Evolutionary conservation across 2,113 vertebrate genomes (phyloP).

Genomic region (Nothobranchius kuhntae): DNA sequence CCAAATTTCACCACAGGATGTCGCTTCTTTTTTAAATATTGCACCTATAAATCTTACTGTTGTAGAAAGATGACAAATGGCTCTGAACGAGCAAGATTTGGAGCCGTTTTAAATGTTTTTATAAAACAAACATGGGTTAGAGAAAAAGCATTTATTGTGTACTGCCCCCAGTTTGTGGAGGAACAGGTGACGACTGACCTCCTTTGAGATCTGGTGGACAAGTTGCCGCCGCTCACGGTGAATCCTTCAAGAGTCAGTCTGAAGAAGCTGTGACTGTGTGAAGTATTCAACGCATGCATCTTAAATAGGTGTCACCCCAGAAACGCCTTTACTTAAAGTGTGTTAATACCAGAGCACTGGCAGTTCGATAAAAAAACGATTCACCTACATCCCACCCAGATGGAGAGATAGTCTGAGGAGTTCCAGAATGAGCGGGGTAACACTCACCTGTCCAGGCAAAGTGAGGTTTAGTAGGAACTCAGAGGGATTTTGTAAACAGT

Average conservation of each 20-base stretch:
- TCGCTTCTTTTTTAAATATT: too few species aligned
- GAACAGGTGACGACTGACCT: conserved; percentile 77
- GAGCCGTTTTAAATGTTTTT: neutral
- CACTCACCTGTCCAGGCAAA: conserved; percentile 72
- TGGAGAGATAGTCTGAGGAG: neutral
- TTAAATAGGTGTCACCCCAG: conserved; percentile 17
- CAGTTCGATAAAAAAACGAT: neutral
- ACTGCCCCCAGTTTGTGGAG: conserved; percentile 72
- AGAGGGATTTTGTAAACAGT: conserved; percentile 43
- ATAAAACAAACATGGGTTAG: neutral
- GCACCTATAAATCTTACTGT: neutral
- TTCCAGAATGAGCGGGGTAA: conserved; percentile 75
- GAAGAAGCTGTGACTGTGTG: conserved; percentile 78
- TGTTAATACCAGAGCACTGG: conserved; percentile 13
- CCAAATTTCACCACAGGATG: too few species aligned
- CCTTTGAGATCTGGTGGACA: conserved; percentile 82
- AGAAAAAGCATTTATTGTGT: neutral
- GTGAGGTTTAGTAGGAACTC: conserved; percentile 83
- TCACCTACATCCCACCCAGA: neutral
- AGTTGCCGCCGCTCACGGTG: conserved; percentile 82
- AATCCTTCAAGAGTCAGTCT: conserved; percentile 79
- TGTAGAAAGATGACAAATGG: neutral
- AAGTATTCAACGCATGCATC: conserved; percentile 23
- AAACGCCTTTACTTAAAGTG: conserved; percentile 19
- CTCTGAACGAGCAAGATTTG: neutral